A percentile compares a stretch with the other conserved stretches of the same genome.
Evolutionary conservation across 2,888 invertebrate genomes (phyloP).

Genomic region (Liodrosophila aerea): DNA sequence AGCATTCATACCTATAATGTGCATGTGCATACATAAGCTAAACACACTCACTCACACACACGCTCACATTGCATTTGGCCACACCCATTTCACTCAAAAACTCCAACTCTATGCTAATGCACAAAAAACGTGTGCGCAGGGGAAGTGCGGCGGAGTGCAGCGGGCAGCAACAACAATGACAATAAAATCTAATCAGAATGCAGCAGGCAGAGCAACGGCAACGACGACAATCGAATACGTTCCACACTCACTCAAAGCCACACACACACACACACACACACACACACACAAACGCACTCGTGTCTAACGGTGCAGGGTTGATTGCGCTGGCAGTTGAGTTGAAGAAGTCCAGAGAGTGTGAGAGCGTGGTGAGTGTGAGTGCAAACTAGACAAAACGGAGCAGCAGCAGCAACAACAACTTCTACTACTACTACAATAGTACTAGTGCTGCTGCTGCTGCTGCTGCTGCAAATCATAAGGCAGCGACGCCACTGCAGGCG

Average conservation of each 20-base stretch:
- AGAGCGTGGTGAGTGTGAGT: constrained; percentile 37
- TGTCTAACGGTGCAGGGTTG: constrained; percentile 66
- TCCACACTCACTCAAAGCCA: constrained; percentile 53
- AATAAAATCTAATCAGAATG: constrained; percentile 70
- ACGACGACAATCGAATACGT: constrained; percentile 51
- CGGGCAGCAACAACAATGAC: constrained; percentile 37
- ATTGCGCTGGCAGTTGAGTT: constrained; percentile 39
- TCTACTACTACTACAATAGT: constrained; percentile 10
- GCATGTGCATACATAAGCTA: too few relatives aligned
- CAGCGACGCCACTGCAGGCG: constrained; percentile 43
- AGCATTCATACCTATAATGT: not conserved
- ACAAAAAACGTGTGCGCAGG: constrained; percentile 28
- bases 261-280: constrained; percentile 8
- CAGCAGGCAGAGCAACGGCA: constrained; percentile 59
- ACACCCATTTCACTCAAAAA: constrained; percentile 73
- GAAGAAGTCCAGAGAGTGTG: constrained; percentile 37
- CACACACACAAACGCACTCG: constrained; percentile 14
- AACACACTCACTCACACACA: not conserved
- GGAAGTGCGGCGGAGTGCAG: constrained; percentile 51
- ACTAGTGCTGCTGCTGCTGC: constrained; percentile 34
- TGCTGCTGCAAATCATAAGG: constrained; percentile 74
- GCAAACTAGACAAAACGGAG: constrained; percentile 51
- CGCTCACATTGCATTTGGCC: constrained; percentile 53
- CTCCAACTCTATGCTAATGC: constrained; percentile 72
- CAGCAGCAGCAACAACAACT: constrained; percentile 9